Base-by-base conservation (phyloP, 2,113 vertebrate genomes). In the Neodon shergylaensis region DNA sequence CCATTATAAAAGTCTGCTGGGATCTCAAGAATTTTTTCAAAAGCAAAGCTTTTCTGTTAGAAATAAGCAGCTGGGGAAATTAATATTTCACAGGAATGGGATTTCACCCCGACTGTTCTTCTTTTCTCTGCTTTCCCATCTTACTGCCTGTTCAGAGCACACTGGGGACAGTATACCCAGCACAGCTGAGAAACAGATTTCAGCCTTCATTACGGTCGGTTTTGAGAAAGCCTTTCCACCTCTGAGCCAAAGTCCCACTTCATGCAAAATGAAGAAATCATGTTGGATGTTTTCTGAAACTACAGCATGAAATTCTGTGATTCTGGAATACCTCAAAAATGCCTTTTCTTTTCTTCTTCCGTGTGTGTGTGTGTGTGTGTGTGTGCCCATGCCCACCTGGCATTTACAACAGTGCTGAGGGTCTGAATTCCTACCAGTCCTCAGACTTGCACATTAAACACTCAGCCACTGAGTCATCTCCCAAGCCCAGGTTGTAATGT, bases 301-400 rank as follows among this genome's bases (percentile, higher is more conserved):
- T 42, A 16, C 7, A 49, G 13, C 28, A 44, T 94, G 54, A 66
- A 95, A 86, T 36, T 42, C 70, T 65, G 8, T 77, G 52, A 73
- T 89, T 90, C 42, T 70, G 42, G 47, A 58, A 87, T 22, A 95
- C 54, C 39, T 93, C 28, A 94, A 94, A 95, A 95, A 36, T 68
- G 5, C 47, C 28, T 2, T 42, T 28, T 44, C 22, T 65, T 33
- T 39, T 47, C 31, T 85, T 65, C 28, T 66, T 68, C 28, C 1
- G 0, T 47, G 39, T 47, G 7, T 28, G n/a, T 82, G 52, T 58
- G 33, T 83, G 81, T 39, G 49, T 47, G 17, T 54, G 47, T 5
- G 78, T n/a, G 19, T 63, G 58, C 10, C 39, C 26, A 31, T 31
- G 28, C 82, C 61, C 61, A 33, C 28, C 82, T 47, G 58, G 24